Conservation (phyloP, 2,113 vertebrate species). For the Barnardius zonarius region DNA sequence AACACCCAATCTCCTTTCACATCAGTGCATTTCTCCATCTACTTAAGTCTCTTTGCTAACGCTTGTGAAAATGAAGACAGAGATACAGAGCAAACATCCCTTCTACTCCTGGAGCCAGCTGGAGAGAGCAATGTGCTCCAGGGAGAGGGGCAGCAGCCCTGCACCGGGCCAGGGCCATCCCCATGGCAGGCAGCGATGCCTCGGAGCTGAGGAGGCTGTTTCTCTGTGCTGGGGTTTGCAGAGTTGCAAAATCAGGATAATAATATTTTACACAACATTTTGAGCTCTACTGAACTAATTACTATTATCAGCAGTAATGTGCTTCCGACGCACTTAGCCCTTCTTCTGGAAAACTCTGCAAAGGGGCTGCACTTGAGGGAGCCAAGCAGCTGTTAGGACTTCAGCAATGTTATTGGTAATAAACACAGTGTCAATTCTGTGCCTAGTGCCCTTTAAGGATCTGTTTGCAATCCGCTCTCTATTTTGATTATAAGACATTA, state of each 20-base stretch:
- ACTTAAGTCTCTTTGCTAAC: neutral
- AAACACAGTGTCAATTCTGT: conserved; percentile 11
- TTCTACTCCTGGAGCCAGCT: neutral
- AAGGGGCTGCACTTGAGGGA: conserved; percentile 52
- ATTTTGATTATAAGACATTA: conserved; percentile 67
- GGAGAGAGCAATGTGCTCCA: neutral
- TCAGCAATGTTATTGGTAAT: neutral
- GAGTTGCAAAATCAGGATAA: conserved; percentile 1
- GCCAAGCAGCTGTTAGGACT: conserved; percentile 58
- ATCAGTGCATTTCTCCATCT: neutral
- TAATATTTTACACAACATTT: conserved; percentile 52
- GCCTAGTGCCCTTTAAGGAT: conserved; percentile 37
- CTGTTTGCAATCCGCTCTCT: conserved; percentile 46
- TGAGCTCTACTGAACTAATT: conserved; percentile 51
- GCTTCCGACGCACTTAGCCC: conserved; percentile 18
- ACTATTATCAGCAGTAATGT: conserved; percentile 44
- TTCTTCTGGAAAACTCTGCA: conserved; percentile 60
- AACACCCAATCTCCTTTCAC: conserved; percentile 10
- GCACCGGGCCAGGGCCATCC: neutral
- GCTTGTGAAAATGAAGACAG: neutral
- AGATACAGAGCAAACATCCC: neutral
- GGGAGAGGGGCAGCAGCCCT: neutral
- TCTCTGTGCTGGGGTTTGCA: neutral
- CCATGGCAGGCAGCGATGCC: neutral
- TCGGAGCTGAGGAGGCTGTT: neutral